Evolutionary conservation across 2,797 vertebrate genomes (phyloP).

Genomic region (Borostomias antarcticus): DNA sequence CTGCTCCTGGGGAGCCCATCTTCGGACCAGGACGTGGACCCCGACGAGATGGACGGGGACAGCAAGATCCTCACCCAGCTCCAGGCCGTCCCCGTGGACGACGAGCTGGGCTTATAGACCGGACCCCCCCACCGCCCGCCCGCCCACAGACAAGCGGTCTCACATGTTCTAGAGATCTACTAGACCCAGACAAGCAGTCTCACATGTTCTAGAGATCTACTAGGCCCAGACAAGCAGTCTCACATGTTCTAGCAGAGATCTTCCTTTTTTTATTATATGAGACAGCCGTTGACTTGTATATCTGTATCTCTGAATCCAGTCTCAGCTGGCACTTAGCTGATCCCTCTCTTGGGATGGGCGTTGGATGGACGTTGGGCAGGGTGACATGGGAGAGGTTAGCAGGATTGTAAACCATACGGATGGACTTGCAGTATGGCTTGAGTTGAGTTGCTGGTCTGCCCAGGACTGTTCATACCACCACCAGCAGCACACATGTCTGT

Average conservation of each 20-base stretch:
- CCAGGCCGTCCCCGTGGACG: slow-evolving; percentile 89
- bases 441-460: too few species aligned
- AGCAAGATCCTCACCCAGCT: slow-evolving; percentile 88
- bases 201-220: slow-evolving; percentile 20
- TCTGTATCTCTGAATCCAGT: slow-evolving; percentile 15
- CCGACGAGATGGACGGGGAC: slow-evolving; percentile 78
- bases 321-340: slow-evolving; percentile 35
- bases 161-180: slow-evolving; percentile 20
- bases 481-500: background rate
- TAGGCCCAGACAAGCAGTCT: slow-evolving; percentile 16
- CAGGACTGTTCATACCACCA: too few species aligned
- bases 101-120: slow-evolving; percentile 78
- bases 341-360: background rate
- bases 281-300: slow-evolving; percentile 18
- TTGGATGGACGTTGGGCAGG: slow-evolving; percentile 5
- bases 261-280: slow-evolving; percentile 8
- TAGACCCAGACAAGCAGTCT: slow-evolving; percentile 17
- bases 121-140: background rate
- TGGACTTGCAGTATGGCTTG: slow-evolving; percentile 11
- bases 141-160: too few species aligned
- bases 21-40: slow-evolving; percentile 72
- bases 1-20: slow-evolving; percentile 79
- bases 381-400: slow-evolving; percentile 3
- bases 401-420: background rate
- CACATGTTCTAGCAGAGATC: slow-evolving; percentile 4